Evolutionary conservation across 2,797 vertebrate genomes (phyloP).

Genomic region (Vespertilio murinus): DNA sequence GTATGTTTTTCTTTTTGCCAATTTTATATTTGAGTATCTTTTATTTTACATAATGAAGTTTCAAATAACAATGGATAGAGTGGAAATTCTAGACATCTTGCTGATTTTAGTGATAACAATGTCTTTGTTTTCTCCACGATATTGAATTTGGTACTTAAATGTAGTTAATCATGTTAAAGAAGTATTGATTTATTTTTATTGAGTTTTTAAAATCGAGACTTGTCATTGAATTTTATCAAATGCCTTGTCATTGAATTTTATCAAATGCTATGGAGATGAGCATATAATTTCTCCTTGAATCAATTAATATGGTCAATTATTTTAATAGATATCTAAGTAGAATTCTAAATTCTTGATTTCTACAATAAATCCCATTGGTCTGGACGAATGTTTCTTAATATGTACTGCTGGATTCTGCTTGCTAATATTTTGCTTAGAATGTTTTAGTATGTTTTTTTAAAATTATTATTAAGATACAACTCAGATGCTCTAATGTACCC

Average conservation of each 20-base stretch:
- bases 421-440: background rate
- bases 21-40: background rate
- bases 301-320: slow-evolving; percentile 50
- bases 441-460: background rate
- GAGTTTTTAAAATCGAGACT: slow-evolving; percentile 21
- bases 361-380: background rate
- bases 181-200: slow-evolving; percentile 45
- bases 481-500: background rate
- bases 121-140: background rate
- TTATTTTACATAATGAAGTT: background rate
- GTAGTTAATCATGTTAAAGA: slow-evolving; percentile 52
- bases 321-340: slow-evolving; percentile 43
- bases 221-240: slow-evolving; percentile 46
- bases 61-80: slow-evolving; percentile 19
- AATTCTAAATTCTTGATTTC: background rate
- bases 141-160: slow-evolving; percentile 28
- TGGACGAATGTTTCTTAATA: slow-evolving; percentile 27
- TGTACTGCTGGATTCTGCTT: background rate
- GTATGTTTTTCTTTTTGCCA: background rate
- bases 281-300: slow-evolving; percentile 41
- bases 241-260: slow-evolving; percentile 53
- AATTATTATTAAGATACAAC: background rate
- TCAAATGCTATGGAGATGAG: slow-evolving; percentile 15
- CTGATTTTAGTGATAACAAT: slow-evolving; percentile 3
- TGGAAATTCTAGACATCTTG: background rate